phyloP scores from a whole-genome alignment of 2,888 invertebrate genomes.

The Patella ulyssiponensis region DNA sequence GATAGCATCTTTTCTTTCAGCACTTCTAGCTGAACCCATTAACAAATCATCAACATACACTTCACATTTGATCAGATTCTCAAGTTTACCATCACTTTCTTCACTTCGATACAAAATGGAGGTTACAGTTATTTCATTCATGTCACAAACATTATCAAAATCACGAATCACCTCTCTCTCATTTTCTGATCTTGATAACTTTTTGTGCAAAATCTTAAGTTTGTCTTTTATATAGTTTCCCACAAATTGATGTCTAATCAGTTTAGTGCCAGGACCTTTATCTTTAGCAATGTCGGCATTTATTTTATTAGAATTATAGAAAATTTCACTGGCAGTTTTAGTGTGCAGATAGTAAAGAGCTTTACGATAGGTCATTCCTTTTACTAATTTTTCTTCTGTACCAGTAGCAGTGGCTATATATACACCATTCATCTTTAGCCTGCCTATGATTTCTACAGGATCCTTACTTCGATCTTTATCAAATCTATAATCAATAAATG shows the following conservation, averaged over 20 bases:
- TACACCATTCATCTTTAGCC: neutral
- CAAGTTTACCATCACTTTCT: neutral
- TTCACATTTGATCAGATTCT: neutral
- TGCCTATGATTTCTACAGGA: neutral
- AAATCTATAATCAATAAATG: neutral
- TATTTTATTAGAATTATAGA: neutral
- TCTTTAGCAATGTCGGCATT: neutral
- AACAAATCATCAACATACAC: neutral
- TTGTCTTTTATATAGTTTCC: neutral
- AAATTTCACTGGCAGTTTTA: conserved; percentile 4
- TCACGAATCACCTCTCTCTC: neutral
- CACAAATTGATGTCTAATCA: neutral
- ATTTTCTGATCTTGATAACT: neutral
- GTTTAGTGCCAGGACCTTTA: neutral
- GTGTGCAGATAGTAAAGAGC: neutral
- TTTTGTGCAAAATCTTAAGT: neutral
- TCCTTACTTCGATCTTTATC: neutral
- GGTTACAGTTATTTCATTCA: neutral
- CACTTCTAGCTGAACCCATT: neutral
- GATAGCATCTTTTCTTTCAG: neutral
- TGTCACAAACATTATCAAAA: neutral
- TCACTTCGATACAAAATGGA: neutral
- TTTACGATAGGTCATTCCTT: neutral
- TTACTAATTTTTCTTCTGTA: neutral
- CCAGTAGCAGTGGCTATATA: neutral